Evolutionary conservation across 2,797 vertebrate genomes (phyloP).

Genomic region (Anableps anableps): DNA sequence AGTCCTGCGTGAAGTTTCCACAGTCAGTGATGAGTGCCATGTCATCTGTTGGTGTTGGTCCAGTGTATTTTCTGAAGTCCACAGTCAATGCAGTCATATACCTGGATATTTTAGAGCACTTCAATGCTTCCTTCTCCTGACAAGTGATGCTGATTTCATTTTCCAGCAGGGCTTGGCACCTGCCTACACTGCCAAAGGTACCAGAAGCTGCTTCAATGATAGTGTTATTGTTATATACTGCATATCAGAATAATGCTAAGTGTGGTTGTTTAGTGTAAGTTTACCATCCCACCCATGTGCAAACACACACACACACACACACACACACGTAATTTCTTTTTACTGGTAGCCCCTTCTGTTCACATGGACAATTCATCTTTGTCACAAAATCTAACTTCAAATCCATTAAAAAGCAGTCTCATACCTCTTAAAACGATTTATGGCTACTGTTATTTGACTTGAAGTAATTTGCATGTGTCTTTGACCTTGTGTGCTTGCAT

Average conservation of each 20-base stretch:
- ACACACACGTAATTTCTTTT: slow-evolving; percentile 69
- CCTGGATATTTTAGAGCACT: background rate
- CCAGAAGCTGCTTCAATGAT: background rate
- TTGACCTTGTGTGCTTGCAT: background rate
- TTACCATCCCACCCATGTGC: background rate
- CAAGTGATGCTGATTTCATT: background rate
- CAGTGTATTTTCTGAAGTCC: background rate
- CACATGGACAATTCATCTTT: slow-evolving; percentile 60
- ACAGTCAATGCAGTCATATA: background rate
- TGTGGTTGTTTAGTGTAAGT: background rate
- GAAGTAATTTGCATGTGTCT: slow-evolving; percentile 6
- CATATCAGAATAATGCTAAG: no score
- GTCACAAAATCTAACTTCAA: slow-evolving; percentile 17
- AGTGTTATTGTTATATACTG: background rate
- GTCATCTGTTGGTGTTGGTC: background rate
- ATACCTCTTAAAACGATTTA: slow-evolving; percentile 16
- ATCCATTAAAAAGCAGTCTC: background rate
- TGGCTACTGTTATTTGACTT: slow-evolving; percentile 9
- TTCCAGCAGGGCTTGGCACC: background rate
- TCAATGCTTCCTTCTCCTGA: background rate
- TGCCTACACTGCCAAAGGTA: background rate
- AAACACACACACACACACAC: background rate
- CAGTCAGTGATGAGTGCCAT: no score
- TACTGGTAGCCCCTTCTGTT: slow-evolving; percentile 79
- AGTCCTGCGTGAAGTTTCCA: no score